These are phyloP conservation scores for Drosophila athabasca DNA, from an alignment of 1,140 invertebrate species.

Conservation along the genomic window DNA sequence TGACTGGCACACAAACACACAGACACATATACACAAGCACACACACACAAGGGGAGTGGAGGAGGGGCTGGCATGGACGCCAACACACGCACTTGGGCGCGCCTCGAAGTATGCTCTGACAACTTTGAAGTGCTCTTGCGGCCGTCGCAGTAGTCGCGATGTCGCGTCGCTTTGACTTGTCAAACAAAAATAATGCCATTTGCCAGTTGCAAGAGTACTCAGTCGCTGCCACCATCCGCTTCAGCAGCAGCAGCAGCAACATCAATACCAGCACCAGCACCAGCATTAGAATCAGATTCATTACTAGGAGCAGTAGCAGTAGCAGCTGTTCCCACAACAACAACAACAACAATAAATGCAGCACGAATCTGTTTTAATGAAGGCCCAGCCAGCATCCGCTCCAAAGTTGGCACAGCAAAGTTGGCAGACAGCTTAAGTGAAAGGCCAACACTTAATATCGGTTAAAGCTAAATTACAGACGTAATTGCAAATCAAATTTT, in stretches of 20 bases:
- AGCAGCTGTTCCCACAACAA: constrained; percentile 13
- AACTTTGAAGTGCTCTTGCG: constrained; percentile 72
- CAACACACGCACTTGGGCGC: constrained; percentile 64
- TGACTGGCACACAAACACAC: constrained; percentile 11
- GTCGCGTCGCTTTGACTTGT: constrained; percentile 67
- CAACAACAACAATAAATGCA: constrained; percentile 30
- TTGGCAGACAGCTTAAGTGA: constrained; percentile 51
- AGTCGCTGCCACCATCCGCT: constrained; percentile 15
- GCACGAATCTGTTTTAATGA: constrained; percentile 58
- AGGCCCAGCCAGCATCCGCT: constrained; percentile 16
- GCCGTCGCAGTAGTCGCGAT: constrained; percentile 38
- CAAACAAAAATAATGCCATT: constrained; percentile 77
- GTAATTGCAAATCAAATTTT: constrained; percentile 51
- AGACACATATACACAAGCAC: constrained; percentile 13
- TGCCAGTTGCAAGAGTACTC: constrained; percentile 58
- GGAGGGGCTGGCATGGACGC: constrained; percentile 3
- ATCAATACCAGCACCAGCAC: neutral
- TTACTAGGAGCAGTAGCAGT: neutral
- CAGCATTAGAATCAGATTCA: neutral
- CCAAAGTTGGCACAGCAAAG: constrained; percentile 42
- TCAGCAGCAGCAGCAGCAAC: constrained; percentile 4
- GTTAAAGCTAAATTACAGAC: constrained; percentile 48
- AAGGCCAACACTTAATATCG: constrained; percentile 53
- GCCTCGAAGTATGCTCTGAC: constrained; percentile 72
- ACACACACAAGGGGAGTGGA: neutral